phyloP scores from a whole-genome alignment of 53 echinoderm and acorn worm genomes.

The Henricia sp. region DNA sequence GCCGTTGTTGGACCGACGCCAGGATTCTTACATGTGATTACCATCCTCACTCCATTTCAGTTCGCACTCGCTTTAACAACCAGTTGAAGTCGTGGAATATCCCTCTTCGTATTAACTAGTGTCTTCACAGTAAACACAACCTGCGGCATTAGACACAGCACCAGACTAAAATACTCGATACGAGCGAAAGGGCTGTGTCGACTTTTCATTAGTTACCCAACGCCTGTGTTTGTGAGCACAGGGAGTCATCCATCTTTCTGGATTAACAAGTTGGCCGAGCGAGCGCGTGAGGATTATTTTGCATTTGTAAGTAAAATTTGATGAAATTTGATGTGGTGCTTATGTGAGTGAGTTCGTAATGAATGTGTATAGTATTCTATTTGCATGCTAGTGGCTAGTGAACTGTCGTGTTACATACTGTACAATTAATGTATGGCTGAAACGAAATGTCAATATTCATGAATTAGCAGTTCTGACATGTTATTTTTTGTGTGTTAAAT shows the following conservation, averaged over 20 bases:
- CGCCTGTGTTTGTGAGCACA: neutral
- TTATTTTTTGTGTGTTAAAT: no score
- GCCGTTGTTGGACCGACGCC: neutral
- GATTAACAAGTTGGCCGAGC: neutral
- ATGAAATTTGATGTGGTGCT: no score
- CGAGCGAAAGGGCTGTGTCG: neutral
- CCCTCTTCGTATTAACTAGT: conserved; percentile 28
- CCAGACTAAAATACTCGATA: conserved; percentile 7
- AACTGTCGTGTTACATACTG: no score
- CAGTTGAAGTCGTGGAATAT: neutral
- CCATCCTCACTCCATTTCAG: neutral
- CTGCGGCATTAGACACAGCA: neutral
- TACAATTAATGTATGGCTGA: no score
- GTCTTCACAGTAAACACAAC: no score
- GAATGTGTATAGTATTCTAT: no score
- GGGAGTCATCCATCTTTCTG: neutral
- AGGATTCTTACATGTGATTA: neutral
- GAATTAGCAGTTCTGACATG: no score
- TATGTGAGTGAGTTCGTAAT: no score
- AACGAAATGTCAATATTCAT: no score
- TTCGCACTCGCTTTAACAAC: neutral
- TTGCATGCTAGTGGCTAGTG: no score
- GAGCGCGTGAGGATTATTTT: neutral
- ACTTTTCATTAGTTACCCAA: neutral
- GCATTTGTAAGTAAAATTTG: conserved; percentile 14